Base-by-base conservation (phyloP, 53 echinoderm and acorn worm genomes). In the Echinometra lucunter region DNA sequence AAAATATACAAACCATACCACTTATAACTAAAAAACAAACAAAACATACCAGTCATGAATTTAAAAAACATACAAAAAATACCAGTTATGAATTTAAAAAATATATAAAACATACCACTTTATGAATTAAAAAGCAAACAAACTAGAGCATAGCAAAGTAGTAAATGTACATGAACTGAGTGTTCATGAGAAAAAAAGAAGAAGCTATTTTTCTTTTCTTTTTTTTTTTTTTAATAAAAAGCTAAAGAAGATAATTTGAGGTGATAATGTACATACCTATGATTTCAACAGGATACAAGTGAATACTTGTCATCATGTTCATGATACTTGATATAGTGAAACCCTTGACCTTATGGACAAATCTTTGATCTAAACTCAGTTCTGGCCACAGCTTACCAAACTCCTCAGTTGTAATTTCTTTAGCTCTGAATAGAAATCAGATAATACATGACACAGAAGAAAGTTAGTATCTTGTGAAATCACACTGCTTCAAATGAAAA, bases 321-420 rank as follows among this genome's bases (percentile, higher is more conserved):
- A 94, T 83, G 58, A 94, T 25, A 19, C 67, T 83, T 58, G 82
- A 38, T 11, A 94, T 37, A 16, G 60, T 83, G 5, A 38, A 25
- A 83, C 57, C 85, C 25, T 94, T 94, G 94, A 42, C 82, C 25
- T 94, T 66, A 4, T 57, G 42, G 28, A 94, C 66, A 6, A 83
- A 45, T 63, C 94, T 94, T n/a, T 83, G 83, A 94, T 94, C 94
- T 40, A 94, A 66, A 28, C 66, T 94, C 58, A 66, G 94, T 40
- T 94, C 58, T n/a, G 45, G 40, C 94, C 94, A 94, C 12, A 94
- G 85, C 32, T 94, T 94, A 15, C 94, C 94, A 94, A 94, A 94
- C 85, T 94, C 94, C 66, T 83, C 66, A 37, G 94, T 94, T 27
- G 82, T 66, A 2, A 94, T 55, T 45, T 94, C 85, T 45, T 83